Evolutionary conservation across 2,113 vertebrate genomes (phyloP), one percentile per base, ranked within the genome.

Genomic region (Podarcis muralis): DNA sequence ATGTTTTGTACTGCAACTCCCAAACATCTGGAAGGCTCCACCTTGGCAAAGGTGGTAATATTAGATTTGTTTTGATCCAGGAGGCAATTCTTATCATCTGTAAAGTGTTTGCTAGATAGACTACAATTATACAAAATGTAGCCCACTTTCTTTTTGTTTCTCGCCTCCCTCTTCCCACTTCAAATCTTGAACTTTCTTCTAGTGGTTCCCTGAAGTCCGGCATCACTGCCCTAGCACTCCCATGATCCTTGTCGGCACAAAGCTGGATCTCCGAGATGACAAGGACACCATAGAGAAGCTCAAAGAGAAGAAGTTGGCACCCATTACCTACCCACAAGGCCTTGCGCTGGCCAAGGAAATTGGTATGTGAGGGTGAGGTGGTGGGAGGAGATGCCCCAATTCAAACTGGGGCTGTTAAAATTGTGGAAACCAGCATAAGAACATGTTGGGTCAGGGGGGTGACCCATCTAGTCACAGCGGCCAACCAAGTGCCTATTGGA

Each of bases 201-300:
- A 98, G 97, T 98, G 97, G 97, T 98, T 96, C 80, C 97, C 97
- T 0, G 97, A 98, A 93, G 97, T 98, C 40, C 91, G 97, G 62
- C 97, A 98, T 90, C 97, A 98, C 91, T 98, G 97, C 81, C 97
- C 97, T 9, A 98, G 94, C 92, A 98, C 97, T 0, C 97, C 97
- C 16, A 98, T 98, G 81, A 98, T 98, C 88, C 97, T 98, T 1
- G 97, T 98, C 92, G 97, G 97, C 86, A 98, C 97, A 94, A 98
- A 98, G 90, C 88, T 98, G 91, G 97, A 98, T 91, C 96, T 98
- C 88, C 96, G 97, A 16, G 97, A 98, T 1, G 97, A 98, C 92
- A 98, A 98, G 92, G 97, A 98, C 83, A 98, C 97, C 91, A 97
- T 98, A 2, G 97, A 98, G 94, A 98, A 97, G 92, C 93, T 98